phyloP scores from a whole-genome alignment of 2,888 invertebrate genomes.

The Bimastos eiseni region DNA sequence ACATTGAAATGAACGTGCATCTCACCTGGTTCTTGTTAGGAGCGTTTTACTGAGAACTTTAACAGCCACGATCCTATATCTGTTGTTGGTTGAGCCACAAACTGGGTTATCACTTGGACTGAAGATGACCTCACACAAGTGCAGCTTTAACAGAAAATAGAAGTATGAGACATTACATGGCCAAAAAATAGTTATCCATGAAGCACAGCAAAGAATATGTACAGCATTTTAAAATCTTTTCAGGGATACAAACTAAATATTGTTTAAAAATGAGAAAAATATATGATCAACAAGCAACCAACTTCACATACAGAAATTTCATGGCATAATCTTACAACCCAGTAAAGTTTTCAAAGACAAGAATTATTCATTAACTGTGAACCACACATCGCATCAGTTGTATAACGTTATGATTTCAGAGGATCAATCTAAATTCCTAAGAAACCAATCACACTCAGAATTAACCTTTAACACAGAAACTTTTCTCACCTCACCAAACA shows the following conservation, averaged over 20 bases:
- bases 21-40: slow-evolving; percentile 73
- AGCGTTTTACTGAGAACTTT: slow-evolving; percentile 81
- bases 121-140: slow-evolving; percentile 20
- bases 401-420: not conserved
- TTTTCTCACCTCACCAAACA: slow-evolving; percentile 77
- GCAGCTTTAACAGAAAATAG: not conserved
- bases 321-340: not conserved
- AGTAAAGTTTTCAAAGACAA: not conserved
- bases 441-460: not conserved
- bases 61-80: slow-evolving; percentile 77
- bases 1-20: not conserved
- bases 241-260: not conserved
- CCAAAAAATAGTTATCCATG: not conserved
- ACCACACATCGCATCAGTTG: not conserved
- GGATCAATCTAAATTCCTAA: not conserved
- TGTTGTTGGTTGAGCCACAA: slow-evolving; percentile 55
- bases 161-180: not conserved
- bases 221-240: not conserved
- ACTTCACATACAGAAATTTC: not conserved
- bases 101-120: slow-evolving; percentile 13
- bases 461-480: not conserved
- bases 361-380: not conserved
- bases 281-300: no score
- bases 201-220: not conserved
- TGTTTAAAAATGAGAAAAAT: not conserved